Conservation (phyloP, 2,797 vertebrate species). For the Australoheros facetus region DNA sequence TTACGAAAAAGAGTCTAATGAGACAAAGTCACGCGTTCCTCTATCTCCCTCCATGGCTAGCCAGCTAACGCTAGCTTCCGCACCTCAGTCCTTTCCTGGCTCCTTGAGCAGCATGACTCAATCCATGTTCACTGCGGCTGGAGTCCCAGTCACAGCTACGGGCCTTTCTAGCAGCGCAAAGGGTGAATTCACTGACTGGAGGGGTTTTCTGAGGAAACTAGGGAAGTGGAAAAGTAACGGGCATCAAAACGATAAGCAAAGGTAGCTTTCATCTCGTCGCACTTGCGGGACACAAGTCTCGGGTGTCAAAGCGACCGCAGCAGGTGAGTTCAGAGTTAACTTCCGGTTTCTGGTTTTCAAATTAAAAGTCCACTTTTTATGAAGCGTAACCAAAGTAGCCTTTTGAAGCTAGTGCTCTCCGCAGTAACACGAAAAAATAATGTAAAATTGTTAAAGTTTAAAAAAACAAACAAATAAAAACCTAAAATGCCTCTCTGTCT, state of each 20-base stretch:
- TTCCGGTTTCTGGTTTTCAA: constrained; percentile 40
- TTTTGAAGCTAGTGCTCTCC: neutral
- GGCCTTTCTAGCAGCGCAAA: rapidly evolving
- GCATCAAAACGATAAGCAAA: neutral
- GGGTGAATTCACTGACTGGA: neutral
- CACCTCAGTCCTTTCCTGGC: constrained; percentile 52
- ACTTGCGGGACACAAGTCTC: constrained; percentile 46
- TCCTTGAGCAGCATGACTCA: constrained; percentile 29
- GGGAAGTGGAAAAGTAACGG: neutral
- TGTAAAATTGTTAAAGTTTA: neutral
- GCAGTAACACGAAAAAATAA: neutral
- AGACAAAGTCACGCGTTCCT: constrained; percentile 35
- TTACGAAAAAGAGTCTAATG: constrained; percentile 4
- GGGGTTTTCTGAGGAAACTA: rapidly evolving
- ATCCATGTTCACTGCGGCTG: constrained; percentile 31
- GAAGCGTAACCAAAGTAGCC: too few relatives aligned
- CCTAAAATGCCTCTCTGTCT: too few relatives aligned
- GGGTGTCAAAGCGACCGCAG: constrained; percentile 15
- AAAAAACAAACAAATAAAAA: too few relatives aligned
- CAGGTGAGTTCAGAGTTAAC: neutral
- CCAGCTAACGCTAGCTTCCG: constrained; percentile 63
- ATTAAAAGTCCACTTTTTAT: constrained; percentile 5
- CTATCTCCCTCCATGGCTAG: constrained; percentile 58
- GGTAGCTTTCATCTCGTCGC: constrained; percentile 59
- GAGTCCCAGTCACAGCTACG: neutral